phyloP scores from a whole-genome alignment of 2,797 vertebrate genomes.

The Neopelma chrysocephalum region DNA sequence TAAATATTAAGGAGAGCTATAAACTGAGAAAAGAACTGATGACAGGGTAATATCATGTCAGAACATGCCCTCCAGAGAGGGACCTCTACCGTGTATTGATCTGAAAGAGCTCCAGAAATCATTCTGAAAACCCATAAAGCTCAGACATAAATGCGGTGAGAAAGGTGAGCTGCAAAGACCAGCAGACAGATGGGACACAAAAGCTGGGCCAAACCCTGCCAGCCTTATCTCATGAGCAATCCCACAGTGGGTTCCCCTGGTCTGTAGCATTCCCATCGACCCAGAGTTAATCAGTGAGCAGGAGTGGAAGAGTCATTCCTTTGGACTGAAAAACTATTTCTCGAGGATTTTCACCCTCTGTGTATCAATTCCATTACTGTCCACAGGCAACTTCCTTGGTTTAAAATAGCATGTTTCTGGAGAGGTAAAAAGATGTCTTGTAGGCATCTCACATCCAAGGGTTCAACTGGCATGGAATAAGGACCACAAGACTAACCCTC shows the following conservation, averaged over 20 bases:
- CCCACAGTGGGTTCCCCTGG: neutral
- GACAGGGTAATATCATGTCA: slow-evolving; percentile 51
- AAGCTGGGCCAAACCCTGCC: neutral
- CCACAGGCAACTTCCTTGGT: neutral
- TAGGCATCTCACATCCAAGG: neutral
- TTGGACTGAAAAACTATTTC: neutral
- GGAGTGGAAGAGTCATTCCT: neutral
- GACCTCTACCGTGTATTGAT: neutral
- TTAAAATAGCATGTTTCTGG: neutral
- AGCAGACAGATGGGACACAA: neutral
- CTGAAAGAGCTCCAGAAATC: slow-evolving; percentile 31
- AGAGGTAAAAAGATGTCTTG: neutral
- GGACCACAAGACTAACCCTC: neutral
- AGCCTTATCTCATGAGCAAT: neutral
- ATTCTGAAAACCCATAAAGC: slow-evolving; percentile 9
- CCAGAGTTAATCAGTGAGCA: neutral
- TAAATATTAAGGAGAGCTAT: slow-evolving; percentile 61
- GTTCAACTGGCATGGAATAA: neutral
- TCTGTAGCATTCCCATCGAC: neutral
- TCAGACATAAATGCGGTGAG: neutral
- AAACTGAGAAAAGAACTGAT: slow-evolving; percentile 13
- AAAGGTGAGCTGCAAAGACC: neutral
- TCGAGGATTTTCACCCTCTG: neutral
- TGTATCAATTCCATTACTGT: neutral
- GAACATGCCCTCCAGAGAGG: slow-evolving; percentile 46